Percentiles rank a stretch among this genome's conserved stretches.
Conservation (phyloP, 2,888 invertebrate genomes). For the Eucera pruinosa region DNA sequence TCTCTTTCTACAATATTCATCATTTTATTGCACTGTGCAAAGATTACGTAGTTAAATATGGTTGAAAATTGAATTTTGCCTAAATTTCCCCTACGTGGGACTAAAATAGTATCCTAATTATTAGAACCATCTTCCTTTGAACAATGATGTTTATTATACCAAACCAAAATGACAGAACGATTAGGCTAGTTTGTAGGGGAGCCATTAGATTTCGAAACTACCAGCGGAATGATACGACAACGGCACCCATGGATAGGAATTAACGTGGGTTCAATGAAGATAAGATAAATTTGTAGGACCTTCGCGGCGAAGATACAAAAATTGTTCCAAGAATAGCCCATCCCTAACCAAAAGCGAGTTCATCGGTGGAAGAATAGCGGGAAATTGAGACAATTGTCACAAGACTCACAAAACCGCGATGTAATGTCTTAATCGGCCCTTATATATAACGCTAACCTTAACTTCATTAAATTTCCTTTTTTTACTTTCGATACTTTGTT, state of each 20-base stretch:
- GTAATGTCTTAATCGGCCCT: background rate
- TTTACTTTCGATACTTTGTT: background rate
- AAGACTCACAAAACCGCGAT: conserved; percentile 1
- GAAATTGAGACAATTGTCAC: background rate
- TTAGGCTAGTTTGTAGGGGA: background rate
- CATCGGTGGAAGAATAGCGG: conserved; percentile 15
- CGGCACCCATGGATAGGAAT: conserved; percentile 10
- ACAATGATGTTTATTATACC: conserved; percentile 1
- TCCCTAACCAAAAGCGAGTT: conserved; percentile 37
- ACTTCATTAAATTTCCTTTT: background rate
- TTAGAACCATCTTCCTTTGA: too few species aligned
- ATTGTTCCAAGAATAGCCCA: conserved; percentile 21
- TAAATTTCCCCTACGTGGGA: too few species aligned
- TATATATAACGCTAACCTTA: background rate
- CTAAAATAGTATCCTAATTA: too few species aligned
- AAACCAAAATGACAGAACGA: background rate
- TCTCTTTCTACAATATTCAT: too few species aligned
- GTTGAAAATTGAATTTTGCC: too few species aligned
- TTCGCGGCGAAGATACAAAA: conserved; percentile 23
- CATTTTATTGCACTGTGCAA: too few species aligned
- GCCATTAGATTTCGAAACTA: conserved; percentile 13
- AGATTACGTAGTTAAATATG: too few species aligned
- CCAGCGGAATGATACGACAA: background rate
- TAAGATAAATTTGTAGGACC: conserved; percentile 38
- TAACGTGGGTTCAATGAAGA: conserved; percentile 33